Percentiles rank a stretch among this genome's conserved stretches.
These are phyloP conservation scores for Clarias gariepinus DNA, from an alignment of 2,113 vertebrate genomes.

Conservation along the genomic window DNA sequence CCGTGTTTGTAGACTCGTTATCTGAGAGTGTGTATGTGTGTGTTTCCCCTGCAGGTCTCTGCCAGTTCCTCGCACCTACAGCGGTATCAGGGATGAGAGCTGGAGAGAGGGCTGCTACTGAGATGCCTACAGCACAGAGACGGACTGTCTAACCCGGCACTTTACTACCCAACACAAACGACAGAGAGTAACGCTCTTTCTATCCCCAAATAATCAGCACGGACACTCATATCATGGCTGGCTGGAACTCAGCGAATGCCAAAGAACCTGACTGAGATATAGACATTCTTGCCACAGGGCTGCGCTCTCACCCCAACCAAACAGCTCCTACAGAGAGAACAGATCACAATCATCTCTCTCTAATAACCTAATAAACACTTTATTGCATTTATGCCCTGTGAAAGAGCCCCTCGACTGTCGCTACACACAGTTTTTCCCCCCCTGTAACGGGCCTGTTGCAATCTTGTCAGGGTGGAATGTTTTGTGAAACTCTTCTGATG, in stretches of 20 bases:
- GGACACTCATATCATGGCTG: slow-evolving; percentile 66
- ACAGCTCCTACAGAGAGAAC: slow-evolving; percentile 30
- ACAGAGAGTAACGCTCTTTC: slow-evolving; percentile 62
- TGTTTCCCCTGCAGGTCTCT: slow-evolving; percentile 77
- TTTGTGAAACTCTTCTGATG: slow-evolving; percentile 52
- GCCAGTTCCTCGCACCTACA: slow-evolving; percentile 86
- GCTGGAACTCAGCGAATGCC: slow-evolving; percentile 81
- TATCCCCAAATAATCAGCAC: slow-evolving; percentile 66
- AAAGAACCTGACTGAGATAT: slow-evolving; percentile 84
- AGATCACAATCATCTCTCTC: slow-evolving; percentile 30
- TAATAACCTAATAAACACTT: not conserved
- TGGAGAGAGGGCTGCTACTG: slow-evolving; percentile 98
- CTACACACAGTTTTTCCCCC: slow-evolving; percentile 18
- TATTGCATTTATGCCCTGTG: not conserved
- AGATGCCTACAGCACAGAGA: slow-evolving; percentile 71
- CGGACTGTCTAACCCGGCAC: slow-evolving; percentile 87
- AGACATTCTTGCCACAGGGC: slow-evolving; percentile 59
- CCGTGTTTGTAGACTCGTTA: not conserved
- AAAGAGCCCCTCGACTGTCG: not conserved
- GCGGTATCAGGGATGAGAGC: slow-evolving; percentile 86
- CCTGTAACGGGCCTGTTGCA: slow-evolving; percentile 65
- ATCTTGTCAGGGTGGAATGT: slow-evolving; percentile 60
- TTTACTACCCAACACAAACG: slow-evolving; percentile 76
- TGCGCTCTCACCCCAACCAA: slow-evolving; percentile 51
- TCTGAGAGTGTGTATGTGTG: not conserved